Base-by-base conservation (phyloP, 2,797 vertebrate species). In the Dicrostonyx torquatus region DNA sequence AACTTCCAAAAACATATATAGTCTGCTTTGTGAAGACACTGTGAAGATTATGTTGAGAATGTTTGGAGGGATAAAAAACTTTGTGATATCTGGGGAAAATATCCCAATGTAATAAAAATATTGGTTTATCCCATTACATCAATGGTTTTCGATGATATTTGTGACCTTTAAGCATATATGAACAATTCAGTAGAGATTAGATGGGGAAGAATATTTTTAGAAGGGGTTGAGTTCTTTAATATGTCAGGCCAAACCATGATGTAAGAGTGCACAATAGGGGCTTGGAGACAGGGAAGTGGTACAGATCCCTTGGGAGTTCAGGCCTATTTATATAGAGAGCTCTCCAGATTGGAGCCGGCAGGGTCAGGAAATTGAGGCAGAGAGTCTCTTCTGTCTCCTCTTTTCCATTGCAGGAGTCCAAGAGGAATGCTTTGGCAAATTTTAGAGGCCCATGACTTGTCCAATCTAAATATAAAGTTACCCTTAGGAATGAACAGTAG, bases 381-480 rank as follows among this genome's bases (percentile, higher is more conserved):
- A 93, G 43, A 73, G 90, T 88, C 78, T 92, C 31, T 95, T 87
- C 83, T 96, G 64, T 80, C 84, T 85, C 55, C 18, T 77, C 62
- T 92, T 92, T 88, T 92, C 89, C 60, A 43, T 86, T 96, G 82
- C 40, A 94, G 68, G 72, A 97, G 80, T 88, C 70, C 43, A 79
- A 89, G n/a, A 91, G 80, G 80, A 94, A 76, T 88, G 77, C 50
- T 87, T 86, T 88, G 87, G 77, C 84, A 94, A 94, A 87, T 31
- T 73, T 48, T 87, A 29, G 82, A 95, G 72, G 78, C 26, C 34
- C 72, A 37, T 76, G 94, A 78, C 80, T 77, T 87, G 20, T 89
- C 83, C 79, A 94, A 40, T 77, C 72, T 94, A 93, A 96, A 91
- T 88, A 94, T 53, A 87, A 85, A 94, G 58, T 91, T 68, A 78